Conservation (phyloP, 92 coral and sea anemone species). For the Parazoanthus atlanticus region DNA sequence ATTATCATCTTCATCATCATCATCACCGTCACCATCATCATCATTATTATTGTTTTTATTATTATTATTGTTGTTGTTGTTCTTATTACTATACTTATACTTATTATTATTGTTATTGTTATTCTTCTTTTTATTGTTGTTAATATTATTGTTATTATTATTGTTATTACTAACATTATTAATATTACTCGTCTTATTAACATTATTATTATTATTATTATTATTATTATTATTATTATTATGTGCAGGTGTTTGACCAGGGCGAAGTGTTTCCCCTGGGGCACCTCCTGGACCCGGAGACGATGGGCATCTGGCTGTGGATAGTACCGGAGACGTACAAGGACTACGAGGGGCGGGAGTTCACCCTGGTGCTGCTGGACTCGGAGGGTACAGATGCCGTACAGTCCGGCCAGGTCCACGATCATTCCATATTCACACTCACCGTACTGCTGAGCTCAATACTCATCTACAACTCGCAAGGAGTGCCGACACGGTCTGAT, state of each 20-base stretch:
- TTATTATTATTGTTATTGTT: background rate
- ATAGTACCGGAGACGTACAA: slow-evolving; percentile 59
- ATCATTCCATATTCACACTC: slow-evolving; percentile 48
- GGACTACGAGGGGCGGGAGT: slow-evolving; percentile 35
- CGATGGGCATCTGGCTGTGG: slow-evolving; percentile 86
- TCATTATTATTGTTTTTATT: too few relatives aligned
- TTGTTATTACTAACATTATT: too few relatives aligned
- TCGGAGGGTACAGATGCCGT: slow-evolving; percentile 63
- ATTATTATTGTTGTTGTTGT: background rate
- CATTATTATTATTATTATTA: background rate
- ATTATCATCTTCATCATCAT: background rate
- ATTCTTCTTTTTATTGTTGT: background rate
- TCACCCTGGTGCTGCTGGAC: slow-evolving; percentile 52
- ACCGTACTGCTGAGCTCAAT: slow-evolving; percentile 54
- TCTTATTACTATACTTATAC: too few relatives aligned
- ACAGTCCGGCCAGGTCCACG: slow-evolving; percentile 46
- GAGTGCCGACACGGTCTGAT: slow-evolving; percentile 65
- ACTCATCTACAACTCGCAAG: slow-evolving; percentile 62
- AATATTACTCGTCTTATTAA: too few relatives aligned
- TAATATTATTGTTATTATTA: background rate
- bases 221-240: background rate
- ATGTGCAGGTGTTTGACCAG: slow-evolving; percentile 59
- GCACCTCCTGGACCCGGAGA: slow-evolving; percentile 72
- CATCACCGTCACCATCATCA: too few relatives aligned
- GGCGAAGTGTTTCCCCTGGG: slow-evolving; percentile 80